Evolutionary conservation across 2,888 invertebrate species (phyloP).

Genomic region (Thymelicus sylvestris): DNA sequence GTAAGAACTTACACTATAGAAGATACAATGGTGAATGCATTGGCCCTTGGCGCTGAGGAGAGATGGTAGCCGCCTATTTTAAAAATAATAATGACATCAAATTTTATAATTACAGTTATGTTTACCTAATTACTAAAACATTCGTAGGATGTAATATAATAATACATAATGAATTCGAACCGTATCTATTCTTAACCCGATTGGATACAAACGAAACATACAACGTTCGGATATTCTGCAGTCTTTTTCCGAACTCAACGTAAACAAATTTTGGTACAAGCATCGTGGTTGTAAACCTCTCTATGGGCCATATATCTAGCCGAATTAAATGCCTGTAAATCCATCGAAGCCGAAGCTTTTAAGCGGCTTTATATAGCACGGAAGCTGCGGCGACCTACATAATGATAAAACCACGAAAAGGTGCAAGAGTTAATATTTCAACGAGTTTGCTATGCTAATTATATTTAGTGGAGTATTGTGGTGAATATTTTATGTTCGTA

Average conservation of each 20-base stretch:
- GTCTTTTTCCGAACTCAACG: slow-evolving; percentile 23
- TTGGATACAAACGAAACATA: too few species aligned
- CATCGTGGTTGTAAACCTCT: slow-evolving; percentile 61
- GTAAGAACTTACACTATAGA: too few species aligned
- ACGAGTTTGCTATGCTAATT: slow-evolving; percentile 19
- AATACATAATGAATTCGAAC: too few species aligned
- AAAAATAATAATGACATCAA: too few species aligned
- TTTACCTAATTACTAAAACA: too few species aligned
- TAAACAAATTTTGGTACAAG: slow-evolving; percentile 15
- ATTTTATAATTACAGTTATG: too few species aligned
- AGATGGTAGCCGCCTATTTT: too few species aligned
- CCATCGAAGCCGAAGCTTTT: slow-evolving; percentile 67
- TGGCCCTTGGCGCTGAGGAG: too few species aligned
- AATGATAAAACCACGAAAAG: slow-evolving; percentile 40
- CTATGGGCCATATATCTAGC: slow-evolving; percentile 63
- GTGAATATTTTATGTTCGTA: slow-evolving; percentile 11
- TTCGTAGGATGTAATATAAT: too few species aligned
- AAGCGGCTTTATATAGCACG: slow-evolving; percentile 63
- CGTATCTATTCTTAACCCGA: too few species aligned
- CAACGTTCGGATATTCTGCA: not conserved
- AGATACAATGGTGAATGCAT: too few species aligned
- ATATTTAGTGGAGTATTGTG: not conserved
- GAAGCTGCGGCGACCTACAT: slow-evolving; percentile 65
- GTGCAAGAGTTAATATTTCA: slow-evolving; percentile 25
- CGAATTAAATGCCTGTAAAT: slow-evolving; percentile 73